Percentiles rank a stretch among this genome's conserved stretches.
Conservation (phyloP, 2,113 vertebrate genomes). For the Pterocles gutturalis region DNA sequence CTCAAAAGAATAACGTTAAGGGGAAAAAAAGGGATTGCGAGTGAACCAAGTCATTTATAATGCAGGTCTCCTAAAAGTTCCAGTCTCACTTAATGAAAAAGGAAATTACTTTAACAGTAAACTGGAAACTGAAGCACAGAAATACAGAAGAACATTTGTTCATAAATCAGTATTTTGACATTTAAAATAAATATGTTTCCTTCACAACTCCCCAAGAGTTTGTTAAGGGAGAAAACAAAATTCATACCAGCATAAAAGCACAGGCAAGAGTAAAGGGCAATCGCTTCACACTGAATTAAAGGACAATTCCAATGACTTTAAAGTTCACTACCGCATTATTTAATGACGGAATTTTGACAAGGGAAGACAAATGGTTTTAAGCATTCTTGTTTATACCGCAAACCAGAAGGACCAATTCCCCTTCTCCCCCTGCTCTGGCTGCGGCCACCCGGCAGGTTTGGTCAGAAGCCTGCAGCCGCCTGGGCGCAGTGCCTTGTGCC, state of each 20-base stretch:
- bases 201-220: not conserved
- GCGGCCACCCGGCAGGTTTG: accelerated
- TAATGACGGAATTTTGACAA: not conserved
- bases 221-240: not conserved
- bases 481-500: not conserved
- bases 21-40: not conserved
- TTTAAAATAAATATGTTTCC: not conserved
- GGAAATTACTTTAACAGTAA: not conserved
- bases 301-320: not conserved
- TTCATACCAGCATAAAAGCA: not conserved
- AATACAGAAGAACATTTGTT: not conserved
- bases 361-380: not conserved
- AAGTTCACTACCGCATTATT: not conserved
- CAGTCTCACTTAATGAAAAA: not conserved
- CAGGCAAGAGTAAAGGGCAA: not conserved
- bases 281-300: not conserved
- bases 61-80: not conserved
- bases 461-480: accelerated
- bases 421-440: not conserved
- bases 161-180: not conserved
- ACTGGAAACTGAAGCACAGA: not conserved
- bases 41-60: not conserved
- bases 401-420: not conserved
- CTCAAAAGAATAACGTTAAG: not conserved
- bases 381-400: not conserved